Evolutionary conservation across 2,888 invertebrate species (phyloP).

Genomic region (Eupithecia inturbata): DNA sequence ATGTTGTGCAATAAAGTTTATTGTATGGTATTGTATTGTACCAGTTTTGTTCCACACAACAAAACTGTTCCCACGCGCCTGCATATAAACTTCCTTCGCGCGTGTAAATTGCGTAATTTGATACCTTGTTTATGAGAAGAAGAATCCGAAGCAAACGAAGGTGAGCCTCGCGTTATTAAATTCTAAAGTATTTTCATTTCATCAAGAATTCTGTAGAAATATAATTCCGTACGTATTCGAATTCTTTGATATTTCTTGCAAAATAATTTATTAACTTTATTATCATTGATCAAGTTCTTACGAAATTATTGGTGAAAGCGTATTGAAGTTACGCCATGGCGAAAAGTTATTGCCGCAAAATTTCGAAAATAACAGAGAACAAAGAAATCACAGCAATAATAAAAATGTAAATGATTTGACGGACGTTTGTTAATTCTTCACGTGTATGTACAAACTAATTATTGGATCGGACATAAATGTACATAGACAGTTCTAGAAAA

Average conservation of each 20-base stretch:
- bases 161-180: constrained; percentile 43
- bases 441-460: too few species aligned
- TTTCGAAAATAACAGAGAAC: neutral
- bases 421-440: neutral
- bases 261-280: constrained; percentile 28
- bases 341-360: neutral
- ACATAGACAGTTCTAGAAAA: too few species aligned
- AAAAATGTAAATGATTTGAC: neutral
- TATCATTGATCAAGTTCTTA: constrained; percentile 15
- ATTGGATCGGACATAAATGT: too few species aligned
- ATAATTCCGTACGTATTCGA: constrained; percentile 33
- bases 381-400: neutral
- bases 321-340: neutral
- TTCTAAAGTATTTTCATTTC: constrained; percentile 45
- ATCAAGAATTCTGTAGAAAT: constrained; percentile 34
- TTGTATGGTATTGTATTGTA: too few species aligned
- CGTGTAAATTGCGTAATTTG: constrained; percentile 31
- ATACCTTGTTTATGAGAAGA: constrained; percentile 41
- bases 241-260: constrained; percentile 34
- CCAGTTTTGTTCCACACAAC: too few species aligned
- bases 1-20: too few species aligned
- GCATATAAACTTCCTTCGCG: neutral
- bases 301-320: neutral
- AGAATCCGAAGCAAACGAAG: constrained; percentile 39
- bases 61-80: too few species aligned